A percentile compares a stretch with the other conserved stretches of the same genome.
phyloP scores from a whole-genome alignment of 2,888 invertebrate genomes.

The Amiota minor region DNA sequence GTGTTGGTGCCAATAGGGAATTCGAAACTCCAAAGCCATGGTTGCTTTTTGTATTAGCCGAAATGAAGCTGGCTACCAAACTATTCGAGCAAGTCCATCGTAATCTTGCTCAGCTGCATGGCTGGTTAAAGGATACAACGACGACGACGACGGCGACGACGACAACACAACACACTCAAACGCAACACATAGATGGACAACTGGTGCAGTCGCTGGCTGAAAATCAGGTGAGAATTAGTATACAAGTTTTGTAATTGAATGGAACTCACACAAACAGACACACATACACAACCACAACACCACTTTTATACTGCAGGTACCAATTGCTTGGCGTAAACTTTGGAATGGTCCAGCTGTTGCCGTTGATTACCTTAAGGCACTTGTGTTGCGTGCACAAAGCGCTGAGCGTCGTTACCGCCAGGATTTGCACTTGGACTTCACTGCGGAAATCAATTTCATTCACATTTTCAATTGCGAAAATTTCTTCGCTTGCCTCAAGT shows the following conservation, averaged over 20 bases:
- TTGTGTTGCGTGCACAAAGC: conserved; percentile 64
- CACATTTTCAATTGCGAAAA: conserved; percentile 71
- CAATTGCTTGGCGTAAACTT: conserved; percentile 66
- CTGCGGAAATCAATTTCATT: conserved; percentile 62
- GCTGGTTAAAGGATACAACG: conserved; percentile 57
- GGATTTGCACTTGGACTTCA: conserved; percentile 60
- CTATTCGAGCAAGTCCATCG: conserved; percentile 69
- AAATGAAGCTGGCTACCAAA: conserved; percentile 63
- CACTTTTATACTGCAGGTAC: conserved; percentile 55
- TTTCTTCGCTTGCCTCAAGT: conserved; percentile 69
- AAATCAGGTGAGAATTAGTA: conserved; percentile 58
- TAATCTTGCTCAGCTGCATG: conserved; percentile 64
- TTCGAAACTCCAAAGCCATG: conserved; percentile 58
- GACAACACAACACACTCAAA: conserved; percentile 14
- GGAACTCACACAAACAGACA: too few relatives aligned
- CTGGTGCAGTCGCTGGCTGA: conserved; percentile 61
- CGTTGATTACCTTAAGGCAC: conserved; percentile 69
- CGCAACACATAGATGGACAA: conserved; percentile 49
- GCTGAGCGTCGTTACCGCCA: conserved; percentile 66
- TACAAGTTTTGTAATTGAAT: too few relatives aligned
- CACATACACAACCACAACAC: too few relatives aligned
- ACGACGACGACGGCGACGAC: conserved; percentile 44
- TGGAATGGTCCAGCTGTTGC: conserved; percentile 70
- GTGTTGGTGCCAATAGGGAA: neutral
- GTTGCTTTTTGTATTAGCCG: conserved; percentile 68